Base-by-base conservation (phyloP, 2,888 invertebrate species). In the Hedychridium roseum region DNA sequence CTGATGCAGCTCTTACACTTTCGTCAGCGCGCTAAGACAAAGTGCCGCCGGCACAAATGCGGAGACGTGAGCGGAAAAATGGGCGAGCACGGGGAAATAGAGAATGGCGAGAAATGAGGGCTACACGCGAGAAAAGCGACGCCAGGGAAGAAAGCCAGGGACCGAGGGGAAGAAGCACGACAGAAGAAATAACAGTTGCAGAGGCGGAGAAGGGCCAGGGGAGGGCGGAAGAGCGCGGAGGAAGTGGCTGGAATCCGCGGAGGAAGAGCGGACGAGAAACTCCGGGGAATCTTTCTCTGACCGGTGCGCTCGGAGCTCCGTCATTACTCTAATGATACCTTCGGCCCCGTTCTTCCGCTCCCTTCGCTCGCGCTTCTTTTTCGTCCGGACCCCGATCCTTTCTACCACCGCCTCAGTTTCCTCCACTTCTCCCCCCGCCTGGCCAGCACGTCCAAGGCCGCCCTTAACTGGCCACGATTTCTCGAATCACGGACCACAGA, bases 291-390 rank as follows among this genome's bases (percentile, higher is more conserved):
- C 60, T n/a, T n/a, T 60, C 58, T 64, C 61, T 51, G 61, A 17
- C 62, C 62, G 61, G 62, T 57, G 44, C 45, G 46, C 60, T 60
- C 47, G 35, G 60, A 54, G 57, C 68, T 69, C 69, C 71, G 63
- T 73, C 71, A 73, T 74, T 73, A 73, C 71, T 56, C 67, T 72
- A 73, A 73, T 73, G 73, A 74, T 74, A 73, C 70, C 73, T 65
- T 66, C 52, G 38, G 40, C 50, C 40, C 30, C 30, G 49, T 46
- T 37, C 36, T 43, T 31, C 21, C 28, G 17, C 27, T 26, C n/a
- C 26, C 26, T 34, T 38, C 27, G 42, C 39, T 41, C 46, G 36
- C n/a, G n/a, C 32, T 54, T 45, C 44, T 57, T 44, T 51, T 45
- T 52, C 45, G 46, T 46, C 40, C 40, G 26, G 26, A 21, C 23